A percentile compares a stretch with the other conserved stretches of the same genome.
Conservation (phyloP, 2,797 vertebrate genomes). For the Acrossocheilus fasciatus region DNA sequence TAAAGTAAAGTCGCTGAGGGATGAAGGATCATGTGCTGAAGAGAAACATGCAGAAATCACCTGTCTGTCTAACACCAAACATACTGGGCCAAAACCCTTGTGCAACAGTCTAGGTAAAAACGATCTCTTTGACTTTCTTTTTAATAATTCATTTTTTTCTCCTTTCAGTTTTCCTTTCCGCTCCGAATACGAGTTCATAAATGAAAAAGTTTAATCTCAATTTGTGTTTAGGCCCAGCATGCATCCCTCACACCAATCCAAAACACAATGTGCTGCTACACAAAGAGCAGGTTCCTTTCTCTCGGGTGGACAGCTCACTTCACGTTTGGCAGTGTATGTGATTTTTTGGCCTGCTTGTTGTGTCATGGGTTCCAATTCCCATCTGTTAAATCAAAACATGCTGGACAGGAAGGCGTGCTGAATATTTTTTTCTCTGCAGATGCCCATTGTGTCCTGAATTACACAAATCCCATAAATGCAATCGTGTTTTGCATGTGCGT, state of each 20-base stretch:
- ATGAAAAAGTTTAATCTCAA: constrained; percentile 29
- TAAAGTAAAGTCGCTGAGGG: constrained; percentile 87
- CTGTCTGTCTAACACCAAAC: constrained; percentile 94
- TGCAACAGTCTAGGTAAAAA: constrained; percentile 63
- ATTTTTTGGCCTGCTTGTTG: constrained; percentile 81
- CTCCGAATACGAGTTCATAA: constrained; percentile 11
- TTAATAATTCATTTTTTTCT: neutral
- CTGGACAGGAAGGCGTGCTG: constrained; percentile 72
- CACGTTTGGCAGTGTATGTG: constrained; percentile 69
- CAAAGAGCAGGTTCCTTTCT: constrained; percentile 73
- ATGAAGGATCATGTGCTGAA: constrained; percentile 90
- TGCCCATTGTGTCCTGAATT: constrained; percentile 59
- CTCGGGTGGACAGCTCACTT: constrained; percentile 75
- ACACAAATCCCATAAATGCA: neutral
- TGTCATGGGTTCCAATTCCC: constrained; percentile 75
- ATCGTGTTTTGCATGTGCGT: neutral
- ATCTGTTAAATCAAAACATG: constrained; percentile 80
- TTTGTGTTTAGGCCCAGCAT: constrained; percentile 39
- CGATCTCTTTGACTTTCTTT: constrained; percentile 60
- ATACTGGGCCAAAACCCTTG: constrained; percentile 83
- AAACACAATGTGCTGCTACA: constrained; percentile 67
- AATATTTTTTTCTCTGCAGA: constrained; percentile 60
- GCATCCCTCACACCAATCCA: constrained; percentile 49
- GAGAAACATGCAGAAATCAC: constrained; percentile 86
- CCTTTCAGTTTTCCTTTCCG: neutral